Evolutionary conservation across 2,888 invertebrate genomes (phyloP).

Genomic region (Stictocephala bisonia): DNA sequence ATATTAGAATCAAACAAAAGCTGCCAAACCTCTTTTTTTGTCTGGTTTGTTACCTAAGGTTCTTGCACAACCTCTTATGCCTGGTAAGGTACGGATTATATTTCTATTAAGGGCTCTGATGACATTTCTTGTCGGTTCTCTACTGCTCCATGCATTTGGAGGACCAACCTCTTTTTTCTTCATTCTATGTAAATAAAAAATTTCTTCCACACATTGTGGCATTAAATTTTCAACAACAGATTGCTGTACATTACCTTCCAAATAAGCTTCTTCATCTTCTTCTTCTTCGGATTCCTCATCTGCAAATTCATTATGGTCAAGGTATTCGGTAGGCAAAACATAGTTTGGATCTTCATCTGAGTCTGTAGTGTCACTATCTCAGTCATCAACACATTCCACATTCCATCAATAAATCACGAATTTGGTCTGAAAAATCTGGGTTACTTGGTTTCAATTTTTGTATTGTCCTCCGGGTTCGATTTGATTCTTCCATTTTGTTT

Average conservation of each 20-base stretch:
- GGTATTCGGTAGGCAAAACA: no score
- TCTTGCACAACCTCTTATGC: constrained; percentile 26
- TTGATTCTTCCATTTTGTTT: no score
- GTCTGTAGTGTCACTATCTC: no score
- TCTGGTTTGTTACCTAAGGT: background rate
- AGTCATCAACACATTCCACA: no score
- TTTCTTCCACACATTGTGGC: background rate
- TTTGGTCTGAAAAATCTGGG: no score
- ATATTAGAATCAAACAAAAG: background rate
- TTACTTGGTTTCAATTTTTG: no score
- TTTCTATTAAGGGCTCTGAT: constrained; percentile 6
- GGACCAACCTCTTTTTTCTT: constrained; percentile 22
- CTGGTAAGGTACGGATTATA: constrained; percentile 10
- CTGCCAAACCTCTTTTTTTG: constrained; percentile 23
- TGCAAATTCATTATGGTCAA: no score
- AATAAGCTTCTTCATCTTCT: constrained; percentile 6
- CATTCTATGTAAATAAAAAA: constrained; percentile 10
- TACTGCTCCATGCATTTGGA: constrained; percentile 37
- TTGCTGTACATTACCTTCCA: background rate
- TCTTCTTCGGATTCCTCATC: no score
- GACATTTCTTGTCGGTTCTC: constrained; percentile 2
- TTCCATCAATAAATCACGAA: no score
- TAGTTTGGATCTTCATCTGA: no score
- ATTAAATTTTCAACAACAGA: background rate
- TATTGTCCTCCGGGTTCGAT: no score